phyloP scores from a whole-genome alignment of 2,113 vertebrate genomes.

The Elephas maximus region DNA sequence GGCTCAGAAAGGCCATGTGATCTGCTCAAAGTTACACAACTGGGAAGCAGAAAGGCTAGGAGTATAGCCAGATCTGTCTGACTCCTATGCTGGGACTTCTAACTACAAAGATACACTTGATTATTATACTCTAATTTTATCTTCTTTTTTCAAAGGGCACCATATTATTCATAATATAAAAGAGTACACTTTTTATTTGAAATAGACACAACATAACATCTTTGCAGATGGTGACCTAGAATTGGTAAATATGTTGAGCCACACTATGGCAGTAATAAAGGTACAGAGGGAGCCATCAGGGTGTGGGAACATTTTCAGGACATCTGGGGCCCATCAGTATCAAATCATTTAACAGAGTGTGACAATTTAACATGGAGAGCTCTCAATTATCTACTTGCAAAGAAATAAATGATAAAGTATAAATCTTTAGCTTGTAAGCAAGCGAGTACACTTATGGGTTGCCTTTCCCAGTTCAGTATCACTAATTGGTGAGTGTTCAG shows the following conservation, averaged over 20 bases:
- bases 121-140: not conserved
- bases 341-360: slow-evolving; percentile 80
- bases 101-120: not conserved
- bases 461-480: slow-evolving; percentile 19
- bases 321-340: slow-evolving; percentile 80
- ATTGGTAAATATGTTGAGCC: slow-evolving; percentile 76
- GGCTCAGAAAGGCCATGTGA: not conserved
- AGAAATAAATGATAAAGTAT: slow-evolving; percentile 77
- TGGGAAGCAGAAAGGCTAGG: not conserved
- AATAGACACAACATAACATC: slow-evolving; percentile 49
- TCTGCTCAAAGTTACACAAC: not conserved
- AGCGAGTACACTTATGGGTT: slow-evolving; percentile 9
- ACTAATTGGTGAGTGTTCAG: slow-evolving; percentile 20
- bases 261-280: slow-evolving; percentile 71
- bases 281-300: slow-evolving; percentile 60
- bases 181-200: slow-evolving; percentile 56
- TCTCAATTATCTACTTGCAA: slow-evolving; percentile 79
- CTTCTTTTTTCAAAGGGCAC: slow-evolving; percentile 2
- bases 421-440: slow-evolving; percentile 66
- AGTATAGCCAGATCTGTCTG: not conserved
- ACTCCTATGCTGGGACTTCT: not conserved
- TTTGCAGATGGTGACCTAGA: slow-evolving; percentile 84
- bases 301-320: slow-evolving; percentile 75
- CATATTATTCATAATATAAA: slow-evolving; percentile 26
- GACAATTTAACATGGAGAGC: slow-evolving; percentile 80